Percentiles rank a stretch among this genome's conserved stretches.
Evolutionary conservation across 2,888 invertebrate genomes (phyloP).

Genomic region (Idaea aversata): DNA sequence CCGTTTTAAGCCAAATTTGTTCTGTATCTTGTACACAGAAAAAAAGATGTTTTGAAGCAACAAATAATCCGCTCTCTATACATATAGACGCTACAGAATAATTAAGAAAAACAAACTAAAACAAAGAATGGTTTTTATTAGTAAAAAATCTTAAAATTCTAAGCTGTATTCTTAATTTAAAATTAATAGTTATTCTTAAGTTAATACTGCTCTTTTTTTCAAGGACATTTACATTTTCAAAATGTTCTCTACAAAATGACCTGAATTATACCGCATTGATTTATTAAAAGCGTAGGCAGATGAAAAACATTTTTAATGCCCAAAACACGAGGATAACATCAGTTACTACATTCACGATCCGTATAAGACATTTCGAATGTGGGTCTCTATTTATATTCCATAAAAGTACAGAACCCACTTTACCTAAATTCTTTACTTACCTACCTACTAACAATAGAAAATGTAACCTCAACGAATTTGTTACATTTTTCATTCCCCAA

Average conservation of each 20-base stretch:
- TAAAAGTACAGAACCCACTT: not conserved
- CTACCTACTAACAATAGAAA: conserved; percentile 1
- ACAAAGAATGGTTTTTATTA: too few species aligned
- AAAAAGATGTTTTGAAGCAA: too few species aligned
- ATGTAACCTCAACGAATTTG: not conserved
- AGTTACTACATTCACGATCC: not conserved
- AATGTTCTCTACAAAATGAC: not conserved
- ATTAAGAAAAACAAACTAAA: too few species aligned
- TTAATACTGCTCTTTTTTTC: too few species aligned
- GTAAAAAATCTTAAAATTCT: too few species aligned
- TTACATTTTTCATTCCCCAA: not conserved
- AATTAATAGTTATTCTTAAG: too few species aligned
- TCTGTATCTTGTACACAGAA: too few species aligned
- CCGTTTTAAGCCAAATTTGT: too few species aligned
- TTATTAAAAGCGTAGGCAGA: not conserved
- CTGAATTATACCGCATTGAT: not conserved
- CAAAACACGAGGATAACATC: not conserved
- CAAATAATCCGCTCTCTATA: too few species aligned
- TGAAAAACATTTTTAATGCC: not conserved
- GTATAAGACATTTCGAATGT: not conserved
- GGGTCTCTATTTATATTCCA: not conserved
- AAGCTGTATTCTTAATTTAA: too few species aligned
- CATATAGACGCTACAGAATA: too few species aligned
- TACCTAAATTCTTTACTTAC: not conserved
- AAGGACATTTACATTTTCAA: too few species aligned